phyloP scores from a whole-genome alignment of 1,140 invertebrate species.

The Leptinotarsa defecta region DNA sequence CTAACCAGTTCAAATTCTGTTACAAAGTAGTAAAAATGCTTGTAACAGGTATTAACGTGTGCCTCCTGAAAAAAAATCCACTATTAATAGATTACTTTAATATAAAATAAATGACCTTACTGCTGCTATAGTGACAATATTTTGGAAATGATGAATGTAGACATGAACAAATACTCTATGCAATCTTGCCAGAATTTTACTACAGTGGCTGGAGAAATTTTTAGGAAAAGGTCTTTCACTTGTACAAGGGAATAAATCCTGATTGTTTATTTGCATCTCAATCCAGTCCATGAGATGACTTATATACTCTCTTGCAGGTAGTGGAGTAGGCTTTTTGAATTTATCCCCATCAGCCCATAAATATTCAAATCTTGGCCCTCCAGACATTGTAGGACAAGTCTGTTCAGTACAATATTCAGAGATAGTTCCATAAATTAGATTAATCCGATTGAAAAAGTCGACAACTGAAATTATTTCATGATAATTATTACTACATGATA shows the following conservation, averaged over 20 bases:
- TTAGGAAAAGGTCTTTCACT: constrained; percentile 88
- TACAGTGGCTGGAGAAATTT: constrained; percentile 77
- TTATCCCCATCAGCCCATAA: constrained; percentile 87
- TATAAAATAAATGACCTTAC: constrained; percentile 62
- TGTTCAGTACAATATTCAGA: constrained; percentile 85
- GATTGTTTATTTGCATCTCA: constrained; percentile 91
- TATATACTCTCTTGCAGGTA: constrained; percentile 89
- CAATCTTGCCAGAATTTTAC: constrained; percentile 89
- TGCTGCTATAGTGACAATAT: constrained; percentile 84
- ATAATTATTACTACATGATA: constrained; percentile 8
- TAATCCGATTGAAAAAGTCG: constrained; percentile 95
- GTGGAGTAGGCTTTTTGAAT: constrained; percentile 84
- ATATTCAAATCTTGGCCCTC: constrained; percentile 88
- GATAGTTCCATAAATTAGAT: constrained; percentile 90
- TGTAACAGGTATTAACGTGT: constrained; percentile 95
- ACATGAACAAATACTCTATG: constrained; percentile 95
- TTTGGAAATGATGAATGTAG: constrained; percentile 97
- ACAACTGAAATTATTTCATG: constrained; percentile 70
- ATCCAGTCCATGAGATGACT: constrained; percentile 93
- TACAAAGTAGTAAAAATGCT: constrained; percentile 96
- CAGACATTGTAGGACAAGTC: constrained; percentile 90
- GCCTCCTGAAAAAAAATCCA: constrained; percentile 73
- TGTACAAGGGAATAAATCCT: constrained; percentile 62
- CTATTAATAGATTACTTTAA: constrained; percentile 6
- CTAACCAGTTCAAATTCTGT: constrained; percentile 86